Evolutionary conservation across 2,113 vertebrate genomes (phyloP), one percentile per base, ranked within the genome.

Genomic region (Orthonyx spaldingii): DNA sequence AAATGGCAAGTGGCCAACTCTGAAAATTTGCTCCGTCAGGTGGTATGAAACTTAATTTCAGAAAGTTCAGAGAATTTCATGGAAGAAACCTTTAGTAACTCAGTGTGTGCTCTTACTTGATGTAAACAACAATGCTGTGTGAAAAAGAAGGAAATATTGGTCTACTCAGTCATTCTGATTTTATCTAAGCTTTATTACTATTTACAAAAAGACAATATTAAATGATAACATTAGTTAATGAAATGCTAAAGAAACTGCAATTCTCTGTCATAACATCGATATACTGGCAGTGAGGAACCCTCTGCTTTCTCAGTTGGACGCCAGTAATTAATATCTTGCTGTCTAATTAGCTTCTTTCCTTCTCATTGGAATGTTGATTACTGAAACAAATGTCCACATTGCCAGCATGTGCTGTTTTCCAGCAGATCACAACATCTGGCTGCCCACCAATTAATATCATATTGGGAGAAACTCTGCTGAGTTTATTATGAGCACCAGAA

Each of bases 251-350:
- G 56, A 74, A 60, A 68, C 30, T 28, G 22, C 13, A 66, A 7
- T 46, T 24, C 22, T 88, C 35, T 59, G 11, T 39, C n/a, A 24
- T 55, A 75, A 61, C 27, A 61, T 56, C 2, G 16, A 11, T 52
- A 57, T 69, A 49, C 26, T 49, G 71, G 21, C 70, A 87, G 41
- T 65, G 23, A 94, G 37, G 16, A 87, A 92, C 93, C 19, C 56
- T 88, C 69, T 89, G 47, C 80, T 93, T 95, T 72, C 74, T 93
- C 74, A 94, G 93, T 42, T 84, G 74, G 44, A 28, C 84, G 39
- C 55, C 79, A 84, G 55, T 90, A 85, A 88, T 94, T 96, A 97
- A 91, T 94, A 97, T 68, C 78, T 80, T 95, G 72, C 75, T 94
- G 65, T 84, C 68, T 93, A 88, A 94, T 96, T 96, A 94, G 42